A percentile compares a stretch with the other conserved stretches of the same genome.
Evolutionary conservation across 1,140 invertebrate species (phyloP).

Genomic region (Drosophila nannoptera): DNA sequence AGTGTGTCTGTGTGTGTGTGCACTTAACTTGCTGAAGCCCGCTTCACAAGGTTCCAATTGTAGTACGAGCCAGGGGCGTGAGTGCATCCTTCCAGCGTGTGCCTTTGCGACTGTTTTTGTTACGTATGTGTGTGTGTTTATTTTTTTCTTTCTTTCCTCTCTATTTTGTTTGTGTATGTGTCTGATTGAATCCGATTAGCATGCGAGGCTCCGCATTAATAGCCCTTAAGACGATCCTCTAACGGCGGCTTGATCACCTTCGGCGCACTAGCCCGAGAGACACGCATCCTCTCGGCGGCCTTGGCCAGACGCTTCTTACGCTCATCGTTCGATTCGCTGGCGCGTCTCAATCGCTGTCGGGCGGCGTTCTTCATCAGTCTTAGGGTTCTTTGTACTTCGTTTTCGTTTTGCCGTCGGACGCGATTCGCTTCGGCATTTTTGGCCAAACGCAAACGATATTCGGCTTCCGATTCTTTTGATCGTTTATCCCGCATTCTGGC

Average conservation of each 20-base stretch:
- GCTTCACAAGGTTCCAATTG: constrained; percentile 32
- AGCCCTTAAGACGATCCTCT: constrained; percentile 76
- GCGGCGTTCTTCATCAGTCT: constrained; percentile 79
- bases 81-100: too few relatives aligned
- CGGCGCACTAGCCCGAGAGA: constrained; percentile 68
- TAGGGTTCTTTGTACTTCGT: constrained; percentile 79
- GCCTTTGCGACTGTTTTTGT: too few relatives aligned
- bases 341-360: constrained; percentile 72
- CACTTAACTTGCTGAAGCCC: constrained; percentile 38
- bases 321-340: constrained; percentile 80
- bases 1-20: background rate
- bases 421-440: constrained; percentile 79
- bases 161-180: background rate
- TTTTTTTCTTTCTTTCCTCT: too few relatives aligned
- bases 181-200: constrained; percentile 1
- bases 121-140: background rate
- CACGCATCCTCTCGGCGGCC: constrained; percentile 73
- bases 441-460: constrained; percentile 73
- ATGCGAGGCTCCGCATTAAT: constrained; percentile 35
- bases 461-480: constrained; percentile 70
- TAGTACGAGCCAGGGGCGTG: background rate
- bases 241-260: constrained; percentile 77
- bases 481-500: constrained; percentile 77
- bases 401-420: constrained; percentile 77
- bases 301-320: constrained; percentile 80